Evolutionary conservation across 2,113 vertebrate species (phyloP), one percentile per base, ranked within the genome.

Genomic region (Brevimyrus niger): DNA sequence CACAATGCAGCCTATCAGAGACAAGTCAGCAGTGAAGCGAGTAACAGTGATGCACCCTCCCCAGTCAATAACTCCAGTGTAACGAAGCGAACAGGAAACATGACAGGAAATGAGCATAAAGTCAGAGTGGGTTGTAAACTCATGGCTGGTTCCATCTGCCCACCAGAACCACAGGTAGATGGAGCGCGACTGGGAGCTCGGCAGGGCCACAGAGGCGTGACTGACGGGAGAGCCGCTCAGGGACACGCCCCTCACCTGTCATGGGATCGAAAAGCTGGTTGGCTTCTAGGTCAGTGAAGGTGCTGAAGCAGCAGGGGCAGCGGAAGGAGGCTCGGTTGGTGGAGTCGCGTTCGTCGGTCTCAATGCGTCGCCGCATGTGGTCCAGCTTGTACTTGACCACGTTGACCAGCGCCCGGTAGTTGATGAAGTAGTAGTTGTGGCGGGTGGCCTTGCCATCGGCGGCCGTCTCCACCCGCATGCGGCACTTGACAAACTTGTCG

Each of bases 371-470:
- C n/a, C 98, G 96, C 97, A 99, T 99, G 94, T 99, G 98, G 93
- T 99, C 98, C 95, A 99, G 92, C 92, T 99, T 99, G 91, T 99
- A 99, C 92, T 99, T 99, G 65, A 99, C 98, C 86, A 99, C 98
- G 0, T 99, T 99, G 69, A 99, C 98, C 84, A 99, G 96, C 19
- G 98, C 95, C 61, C 97, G 96, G 93, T 99, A 99, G 94, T 98
- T 99, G 93, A 99, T 99, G 93, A 99, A 99, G 89, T 99, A 99
- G 92, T 99, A 99, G 94, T 99, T 99, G 90, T 99, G 98, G 0
- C 98, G 95, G 0, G 98, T 99, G 27, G 98, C 97, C 93, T 99
- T 99, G 89, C 98, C 98, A 35, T 99, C 98, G 0, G 96, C 94
- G 9, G 98, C 98, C 0, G 98, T 99, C 94, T 99, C 98, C 42